Evolutionary conservation across 2,113 vertebrate genomes (phyloP).

Genomic region (mouse (Mus musculus)): DNA sequence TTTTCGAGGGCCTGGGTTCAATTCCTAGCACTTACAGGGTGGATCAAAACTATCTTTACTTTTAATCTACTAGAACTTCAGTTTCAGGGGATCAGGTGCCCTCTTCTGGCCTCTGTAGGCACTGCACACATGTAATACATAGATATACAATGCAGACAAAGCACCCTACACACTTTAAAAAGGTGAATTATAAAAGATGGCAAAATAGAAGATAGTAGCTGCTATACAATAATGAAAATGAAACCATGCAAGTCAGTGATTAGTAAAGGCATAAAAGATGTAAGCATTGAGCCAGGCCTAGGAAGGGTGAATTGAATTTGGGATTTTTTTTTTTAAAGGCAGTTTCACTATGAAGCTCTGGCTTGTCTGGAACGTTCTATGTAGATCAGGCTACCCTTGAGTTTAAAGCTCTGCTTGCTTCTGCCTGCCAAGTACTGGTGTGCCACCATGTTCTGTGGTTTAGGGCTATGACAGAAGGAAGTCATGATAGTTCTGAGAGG

Average conservation of each 20-base stretch:
- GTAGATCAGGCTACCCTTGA: not conserved
- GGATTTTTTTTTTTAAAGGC: not conserved
- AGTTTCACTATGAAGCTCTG: not conserved
- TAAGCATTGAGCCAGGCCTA: not conserved
- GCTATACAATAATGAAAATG: conserved; percentile 29
- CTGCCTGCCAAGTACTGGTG: not conserved
- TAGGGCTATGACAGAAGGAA: conserved; percentile 39
- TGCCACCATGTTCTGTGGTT: not conserved
- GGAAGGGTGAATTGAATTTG: conserved; percentile 21
- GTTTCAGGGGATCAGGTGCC: not conserved
- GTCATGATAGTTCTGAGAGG: not conserved
- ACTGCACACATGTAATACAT: not conserved
- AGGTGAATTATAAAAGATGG: conserved; percentile 39
- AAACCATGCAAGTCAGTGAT: conserved; percentile 40
- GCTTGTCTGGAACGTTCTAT: not conserved
- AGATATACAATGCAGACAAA: not conserved
- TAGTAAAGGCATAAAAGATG: conserved; percentile 33
- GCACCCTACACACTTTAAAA: not conserved
- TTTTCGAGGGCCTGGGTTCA: not conserved
- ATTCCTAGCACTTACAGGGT: not conserved
- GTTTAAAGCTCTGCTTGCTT: not conserved
- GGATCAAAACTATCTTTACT: not conserved
- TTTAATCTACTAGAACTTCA: not conserved
- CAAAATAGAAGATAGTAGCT: conserved; percentile 38
- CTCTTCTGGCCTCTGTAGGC: not conserved